Evolutionary conservation across 1,140 invertebrate species (phyloP).

Genomic region (Ectropis grisescens): DNA sequence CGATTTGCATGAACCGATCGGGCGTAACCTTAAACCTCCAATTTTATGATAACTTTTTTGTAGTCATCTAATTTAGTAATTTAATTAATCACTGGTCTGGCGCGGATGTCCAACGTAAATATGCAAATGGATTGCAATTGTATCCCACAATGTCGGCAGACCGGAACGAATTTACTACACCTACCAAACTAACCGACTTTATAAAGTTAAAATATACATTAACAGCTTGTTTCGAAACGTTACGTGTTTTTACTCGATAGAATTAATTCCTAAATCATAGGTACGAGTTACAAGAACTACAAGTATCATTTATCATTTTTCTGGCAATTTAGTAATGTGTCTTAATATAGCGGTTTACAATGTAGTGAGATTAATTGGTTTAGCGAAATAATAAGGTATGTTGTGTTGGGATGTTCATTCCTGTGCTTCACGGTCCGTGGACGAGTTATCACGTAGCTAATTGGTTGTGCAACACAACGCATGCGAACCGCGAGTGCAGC

Average conservation of each 20-base stretch:
- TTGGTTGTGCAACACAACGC: constrained; percentile 53
- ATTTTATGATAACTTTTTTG: too few species aligned
- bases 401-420: neutral
- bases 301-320: neutral
- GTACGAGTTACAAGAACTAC: too few species aligned
- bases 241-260: constrained; percentile 2
- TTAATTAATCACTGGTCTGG: constrained; percentile 44
- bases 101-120: constrained; percentile 33
- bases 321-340: constrained; percentile 3
- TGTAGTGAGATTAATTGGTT: too few species aligned
- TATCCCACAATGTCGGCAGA: constrained; percentile 37
- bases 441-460: constrained; percentile 29
- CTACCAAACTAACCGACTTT: constrained; percentile 17
- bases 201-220: constrained; percentile 42
- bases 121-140: constrained; percentile 57
- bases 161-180: constrained; percentile 36
- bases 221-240: constrained; percentile 21
- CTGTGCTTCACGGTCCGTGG: constrained; percentile 3
- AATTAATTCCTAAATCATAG: too few species aligned
- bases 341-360: constrained; percentile 4
- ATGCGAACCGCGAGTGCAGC: constrained; percentile 5
- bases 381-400: too few species aligned
- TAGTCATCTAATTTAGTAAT: constrained; percentile 29
- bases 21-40: neutral
- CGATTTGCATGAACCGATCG: constrained; percentile 10